A percentile compares a stretch with the other conserved stretches of the same genome.
These are phyloP conservation scores for Megaustenia siamemsis DNA, from an alignment of 2,888 invertebrate genomes.

Conservation along the genomic window DNA sequence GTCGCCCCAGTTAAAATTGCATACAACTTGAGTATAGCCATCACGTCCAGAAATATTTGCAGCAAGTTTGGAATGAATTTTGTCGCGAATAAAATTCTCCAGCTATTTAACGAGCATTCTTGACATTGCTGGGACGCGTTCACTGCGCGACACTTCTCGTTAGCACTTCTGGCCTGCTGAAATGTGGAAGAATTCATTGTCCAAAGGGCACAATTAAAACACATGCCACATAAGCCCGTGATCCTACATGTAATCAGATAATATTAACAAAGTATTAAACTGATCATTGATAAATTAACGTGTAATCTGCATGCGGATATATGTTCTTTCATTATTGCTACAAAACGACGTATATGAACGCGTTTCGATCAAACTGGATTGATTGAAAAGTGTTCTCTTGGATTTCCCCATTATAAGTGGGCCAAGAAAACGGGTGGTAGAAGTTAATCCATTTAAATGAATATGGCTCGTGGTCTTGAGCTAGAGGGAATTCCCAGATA, in stretches of 20 bases:
- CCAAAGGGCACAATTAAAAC: background rate
- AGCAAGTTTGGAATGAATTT: no score
- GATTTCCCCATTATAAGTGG: constrained; percentile 30
- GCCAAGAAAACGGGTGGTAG: background rate
- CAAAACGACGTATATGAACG: background rate
- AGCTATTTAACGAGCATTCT: constrained; percentile 1
- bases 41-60: no score
- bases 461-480: background rate
- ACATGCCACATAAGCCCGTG: background rate
- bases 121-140: background rate
- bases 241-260: background rate
- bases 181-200: background rate
- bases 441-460: background rate
- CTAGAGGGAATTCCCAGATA: constrained; percentile 19
- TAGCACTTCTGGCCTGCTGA: background rate
- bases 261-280: background rate
- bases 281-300: constrained; percentile 2
- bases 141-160: no score
- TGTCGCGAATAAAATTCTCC: no score
- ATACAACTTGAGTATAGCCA: no score
- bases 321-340: background rate
- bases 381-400: background rate
- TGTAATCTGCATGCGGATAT: background rate
- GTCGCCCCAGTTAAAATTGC: no score
- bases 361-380: background rate